These are phyloP conservation scores for Crocallis elinguaria DNA, from an alignment of 2,888 invertebrate species.

Conservation along the genomic window DNA sequence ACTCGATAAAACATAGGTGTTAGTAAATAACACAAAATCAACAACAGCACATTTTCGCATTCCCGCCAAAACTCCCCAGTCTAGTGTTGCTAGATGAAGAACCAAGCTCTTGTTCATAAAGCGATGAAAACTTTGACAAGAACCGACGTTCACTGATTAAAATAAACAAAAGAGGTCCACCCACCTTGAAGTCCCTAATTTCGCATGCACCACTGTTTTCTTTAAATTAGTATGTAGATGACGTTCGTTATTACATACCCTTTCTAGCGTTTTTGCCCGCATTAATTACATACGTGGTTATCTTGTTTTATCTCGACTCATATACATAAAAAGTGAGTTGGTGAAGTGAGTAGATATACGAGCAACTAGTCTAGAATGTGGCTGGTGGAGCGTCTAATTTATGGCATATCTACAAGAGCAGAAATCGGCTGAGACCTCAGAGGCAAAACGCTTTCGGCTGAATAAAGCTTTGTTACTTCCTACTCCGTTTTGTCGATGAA, in stretches of 20 bases:
- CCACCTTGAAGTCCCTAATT: slow-evolving; percentile 41
- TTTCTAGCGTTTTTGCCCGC: slow-evolving; percentile 29
- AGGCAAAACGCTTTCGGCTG: slow-evolving; percentile 29
- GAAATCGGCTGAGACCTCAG: slow-evolving; percentile 27
- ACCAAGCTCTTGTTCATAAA: background rate
- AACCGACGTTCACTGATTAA: slow-evolving; percentile 23
- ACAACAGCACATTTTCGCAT: no score
- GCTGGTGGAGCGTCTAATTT: slow-evolving; percentile 34
- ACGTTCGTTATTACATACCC: slow-evolving; percentile 26
- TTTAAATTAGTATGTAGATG: slow-evolving; percentile 40
- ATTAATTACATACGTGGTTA: slow-evolving; percentile 38
- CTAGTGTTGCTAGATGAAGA: no score
- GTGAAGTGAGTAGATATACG: slow-evolving; percentile 31
- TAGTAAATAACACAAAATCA: no score
- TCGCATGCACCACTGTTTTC: slow-evolving; percentile 44
- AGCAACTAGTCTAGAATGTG: slow-evolving; percentile 25
- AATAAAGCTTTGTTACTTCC: slow-evolving; percentile 29
- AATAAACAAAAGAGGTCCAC: slow-evolving; percentile 27
- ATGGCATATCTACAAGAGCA: slow-evolving; percentile 37
- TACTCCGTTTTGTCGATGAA: slow-evolving; percentile 33
- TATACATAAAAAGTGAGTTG: slow-evolving; percentile 23
- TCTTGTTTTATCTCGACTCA: slow-evolving; percentile 23
- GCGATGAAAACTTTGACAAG: slow-evolving; percentile 3
- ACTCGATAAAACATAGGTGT: no score
- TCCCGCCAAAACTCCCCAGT: no score